A percentile compares a stretch with the other conserved stretches of the same genome.
These are phyloP conservation scores for Phylloscopus trochiloides DNA, from an alignment of 2,113 vertebrate species.

Conservation along the genomic window DNA sequence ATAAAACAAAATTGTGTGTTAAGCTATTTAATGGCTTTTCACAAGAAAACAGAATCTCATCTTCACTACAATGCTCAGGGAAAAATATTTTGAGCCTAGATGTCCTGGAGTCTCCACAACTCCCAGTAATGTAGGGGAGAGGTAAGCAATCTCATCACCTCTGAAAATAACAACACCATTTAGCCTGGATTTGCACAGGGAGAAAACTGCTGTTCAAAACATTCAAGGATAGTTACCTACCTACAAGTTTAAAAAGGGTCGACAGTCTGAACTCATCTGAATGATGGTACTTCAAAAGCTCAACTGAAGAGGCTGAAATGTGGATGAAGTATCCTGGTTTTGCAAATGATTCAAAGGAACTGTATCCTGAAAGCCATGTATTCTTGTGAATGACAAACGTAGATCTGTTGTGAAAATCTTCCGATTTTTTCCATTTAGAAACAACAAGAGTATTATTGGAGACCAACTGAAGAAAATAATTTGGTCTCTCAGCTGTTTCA, in stretches of 20 bases:
- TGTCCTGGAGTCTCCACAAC: not conserved
- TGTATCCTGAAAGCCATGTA: constrained; percentile 84
- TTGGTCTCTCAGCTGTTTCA: constrained; percentile 87
- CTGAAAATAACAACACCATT: not conserved
- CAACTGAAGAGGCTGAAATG: constrained; percentile 65
- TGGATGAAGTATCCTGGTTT: constrained; percentile 86
- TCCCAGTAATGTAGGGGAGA: not conserved
- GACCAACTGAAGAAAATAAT: constrained; percentile 84
- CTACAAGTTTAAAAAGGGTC: constrained; percentile 85
- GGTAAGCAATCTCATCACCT: not conserved
- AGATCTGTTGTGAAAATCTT: constrained; percentile 81
- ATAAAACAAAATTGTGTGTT: not conserved
- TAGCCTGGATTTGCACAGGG: not conserved
- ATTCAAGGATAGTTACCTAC: constrained; percentile 65
- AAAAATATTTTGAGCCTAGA: not conserved
- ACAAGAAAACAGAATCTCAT: not conserved
- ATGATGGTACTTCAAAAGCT: constrained; percentile 83
- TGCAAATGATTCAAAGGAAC: constrained; percentile 87
- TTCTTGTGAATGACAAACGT: constrained; percentile 88
- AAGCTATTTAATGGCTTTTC: not conserved
- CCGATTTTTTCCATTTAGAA: constrained; percentile 81
- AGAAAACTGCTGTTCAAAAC: not conserved
- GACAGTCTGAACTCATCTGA: constrained; percentile 82
- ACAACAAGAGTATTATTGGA: constrained; percentile 77
- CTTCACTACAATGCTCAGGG: not conserved